A percentile compares a stretch with the other conserved stretches of the same genome.
Evolutionary conservation across 2,888 invertebrate genomes (phyloP).

Genomic region (Xestia ashworthii): DNA sequence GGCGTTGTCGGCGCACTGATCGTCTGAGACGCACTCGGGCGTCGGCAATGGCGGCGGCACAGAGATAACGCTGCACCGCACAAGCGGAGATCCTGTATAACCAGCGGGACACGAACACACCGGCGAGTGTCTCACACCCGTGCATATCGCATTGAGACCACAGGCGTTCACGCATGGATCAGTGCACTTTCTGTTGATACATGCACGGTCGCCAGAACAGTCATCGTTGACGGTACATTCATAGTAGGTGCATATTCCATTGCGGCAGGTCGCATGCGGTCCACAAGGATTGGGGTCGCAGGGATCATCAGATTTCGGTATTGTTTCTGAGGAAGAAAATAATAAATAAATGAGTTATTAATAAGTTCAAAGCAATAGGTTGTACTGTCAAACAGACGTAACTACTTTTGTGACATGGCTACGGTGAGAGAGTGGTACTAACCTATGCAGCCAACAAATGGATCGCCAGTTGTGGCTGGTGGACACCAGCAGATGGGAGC

Average conservation of each 20-base stretch:
- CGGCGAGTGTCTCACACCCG: conserved; percentile 93
- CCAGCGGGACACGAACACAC: conserved; percentile 95
- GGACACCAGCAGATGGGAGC: conserved; percentile 95
- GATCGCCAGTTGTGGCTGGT: conserved; percentile 93
- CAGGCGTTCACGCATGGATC: conserved; percentile 96
- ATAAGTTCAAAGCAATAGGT: neutral
- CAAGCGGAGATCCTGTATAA: conserved; percentile 94
- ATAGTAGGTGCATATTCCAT: conserved; percentile 93
- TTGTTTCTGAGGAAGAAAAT: conserved; percentile 71
- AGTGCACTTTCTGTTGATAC: conserved; percentile 95
- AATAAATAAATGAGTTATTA: neutral
- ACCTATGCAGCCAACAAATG: conserved; percentile 93
- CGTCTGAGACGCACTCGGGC: conserved; percentile 94
- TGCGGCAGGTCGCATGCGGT: conserved; percentile 92
- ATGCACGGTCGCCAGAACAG: conserved; percentile 95
- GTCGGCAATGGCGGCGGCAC: conserved; percentile 90
- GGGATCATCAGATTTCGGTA: conserved; percentile 88
- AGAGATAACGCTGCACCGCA: conserved; percentile 91
- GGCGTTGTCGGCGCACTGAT: conserved; percentile 95
- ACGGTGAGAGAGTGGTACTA: conserved; percentile 9
- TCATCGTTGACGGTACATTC: conserved; percentile 97
- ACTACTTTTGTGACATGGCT: neutral
- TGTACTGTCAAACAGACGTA: neutral
- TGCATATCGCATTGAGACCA: conserved; percentile 96
- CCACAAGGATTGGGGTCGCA: conserved; percentile 94